Evolutionary conservation across 2,888 invertebrate species (phyloP).

Genomic region (Taenaris catops): DNA sequence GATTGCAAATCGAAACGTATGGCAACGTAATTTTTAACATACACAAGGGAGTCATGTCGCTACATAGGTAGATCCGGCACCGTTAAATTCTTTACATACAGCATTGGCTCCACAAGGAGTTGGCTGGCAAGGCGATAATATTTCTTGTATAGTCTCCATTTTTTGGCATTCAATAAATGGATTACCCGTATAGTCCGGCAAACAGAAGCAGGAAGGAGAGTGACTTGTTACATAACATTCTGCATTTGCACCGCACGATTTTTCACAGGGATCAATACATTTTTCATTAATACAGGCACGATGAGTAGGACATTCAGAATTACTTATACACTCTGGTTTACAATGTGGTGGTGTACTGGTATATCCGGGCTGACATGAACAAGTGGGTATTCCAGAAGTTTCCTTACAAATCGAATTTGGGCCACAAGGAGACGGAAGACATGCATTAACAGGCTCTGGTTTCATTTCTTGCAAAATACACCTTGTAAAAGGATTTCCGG

Average conservation of each 20-base stretch:
- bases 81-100: constrained; percentile 79
- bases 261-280: constrained; percentile 87
- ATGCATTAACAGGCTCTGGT: constrained; percentile 81
- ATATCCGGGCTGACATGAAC: constrained; percentile 85
- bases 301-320: constrained; percentile 85
- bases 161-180: constrained; percentile 84
- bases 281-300: constrained; percentile 88
- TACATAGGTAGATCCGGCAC: constrained; percentile 83
- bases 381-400: constrained; percentile 83
- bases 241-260: constrained; percentile 85
- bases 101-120: constrained; percentile 85
- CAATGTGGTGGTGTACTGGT: constrained; percentile 87
- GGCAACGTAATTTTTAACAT: too few species aligned
- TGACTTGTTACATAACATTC: constrained; percentile 88
- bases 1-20: too few species aligned
- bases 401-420: constrained; percentile 86
- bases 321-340: constrained; percentile 89
- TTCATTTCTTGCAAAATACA: constrained; percentile 77
- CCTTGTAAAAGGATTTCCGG: constrained; percentile 88
- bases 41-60: too few species aligned
- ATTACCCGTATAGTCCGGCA: constrained; percentile 84
- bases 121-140: constrained; percentile 78
- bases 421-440: constrained; percentile 90
- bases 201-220: constrained; percentile 85
- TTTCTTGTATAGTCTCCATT: constrained; percentile 52